Evolutionary conservation across 2,797 vertebrate genomes (phyloP), one percentile per base, ranked within the genome.

Genomic region (Trichosurus vulpecula): DNA sequence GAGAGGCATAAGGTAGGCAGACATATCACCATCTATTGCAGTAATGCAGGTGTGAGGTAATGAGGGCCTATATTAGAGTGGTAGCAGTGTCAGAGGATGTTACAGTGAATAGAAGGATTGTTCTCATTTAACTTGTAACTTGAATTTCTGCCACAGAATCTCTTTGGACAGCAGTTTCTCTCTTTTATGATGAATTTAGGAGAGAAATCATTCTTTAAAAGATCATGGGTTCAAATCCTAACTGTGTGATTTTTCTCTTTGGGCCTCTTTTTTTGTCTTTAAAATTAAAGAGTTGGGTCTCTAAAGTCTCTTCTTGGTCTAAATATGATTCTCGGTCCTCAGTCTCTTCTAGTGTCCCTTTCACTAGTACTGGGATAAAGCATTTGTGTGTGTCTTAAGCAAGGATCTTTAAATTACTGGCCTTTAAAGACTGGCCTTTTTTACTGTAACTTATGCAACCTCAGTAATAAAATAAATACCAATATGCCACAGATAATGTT

Each of bases 161-260:
- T 90, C 87, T 92, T 93, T 96, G 87, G 93, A 66, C 53, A 93
- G 35, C 35, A n/a, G 0, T 95, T 94, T 97, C 91, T n/a, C 29
- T 96, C 30, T 14, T 91, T 92, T 5, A 92, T 92, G 94, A 89
- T 96, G 92, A 94, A 93, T 97, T 94, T 56, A 91, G 35, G 55
- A 94, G 66, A 87, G 55, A 92, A 87, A 58, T 61, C 54, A 91
- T 93, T 56, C 35, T 96, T 51, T 92, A 93, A 96, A 90, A 94
- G 57, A 57, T 57, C 89, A 25, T n/a, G 51, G 35, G 35, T n/a
- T 66, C 35, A 19, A 19, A 66, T 66, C 13, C 14, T 61, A 66
- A 16, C 14, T 16, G 14, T 14, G 6, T 66, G 16, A n/a, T 66
- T 66, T 66, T 66, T 66, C 58, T n/a, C 35, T n/a, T 66, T 66